These are phyloP conservation scores for Gobio gobio DNA, from an alignment of 2,113 vertebrate species.

Conservation along the genomic window DNA sequence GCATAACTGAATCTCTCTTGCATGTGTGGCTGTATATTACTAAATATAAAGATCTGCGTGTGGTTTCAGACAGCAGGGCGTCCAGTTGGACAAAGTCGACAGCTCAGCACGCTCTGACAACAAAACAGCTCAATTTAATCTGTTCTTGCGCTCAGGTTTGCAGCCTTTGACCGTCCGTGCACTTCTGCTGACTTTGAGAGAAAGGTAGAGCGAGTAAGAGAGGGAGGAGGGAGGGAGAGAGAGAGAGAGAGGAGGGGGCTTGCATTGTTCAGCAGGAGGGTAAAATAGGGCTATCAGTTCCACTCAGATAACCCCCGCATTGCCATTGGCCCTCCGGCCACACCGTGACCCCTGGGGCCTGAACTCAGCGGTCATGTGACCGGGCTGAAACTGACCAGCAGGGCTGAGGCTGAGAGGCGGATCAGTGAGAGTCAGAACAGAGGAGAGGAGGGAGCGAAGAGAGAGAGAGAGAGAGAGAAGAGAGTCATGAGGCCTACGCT, in stretches of 20 bases:
- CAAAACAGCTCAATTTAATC: constrained; percentile 65
- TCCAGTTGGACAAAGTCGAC: background rate
- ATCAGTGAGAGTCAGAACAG: constrained; percentile 77
- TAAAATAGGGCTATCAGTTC: constrained; percentile 88
- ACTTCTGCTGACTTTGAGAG: constrained; percentile 67
- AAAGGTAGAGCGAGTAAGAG: constrained; percentile 44
- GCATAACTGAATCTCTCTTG: background rate
- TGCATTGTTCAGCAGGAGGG: constrained; percentile 77
- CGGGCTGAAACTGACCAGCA: constrained; percentile 89
- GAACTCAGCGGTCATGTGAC: constrained; percentile 93
- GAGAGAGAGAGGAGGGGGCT: constrained; percentile 55
- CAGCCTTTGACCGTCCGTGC: constrained; percentile 68
- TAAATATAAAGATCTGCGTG: background rate
- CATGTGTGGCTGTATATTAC: background rate
- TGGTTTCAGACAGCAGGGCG: background rate
- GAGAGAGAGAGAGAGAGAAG: constrained; percentile 44
- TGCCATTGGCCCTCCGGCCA: constrained; percentile 87
- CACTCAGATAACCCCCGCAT: constrained; percentile 88
- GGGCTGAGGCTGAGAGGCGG: constrained; percentile 73
- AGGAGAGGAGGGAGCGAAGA: constrained; percentile 45
- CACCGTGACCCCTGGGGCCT: constrained; percentile 89
- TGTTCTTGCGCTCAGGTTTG: constrained; percentile 66
- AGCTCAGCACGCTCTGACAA: constrained; percentile 11
- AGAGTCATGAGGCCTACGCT: constrained; percentile 80
- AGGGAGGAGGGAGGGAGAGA: constrained; percentile 49